Conservation (phyloP, 2,113 vertebrate species). For the Sinocyclocheilus anophthalmus region DNA sequence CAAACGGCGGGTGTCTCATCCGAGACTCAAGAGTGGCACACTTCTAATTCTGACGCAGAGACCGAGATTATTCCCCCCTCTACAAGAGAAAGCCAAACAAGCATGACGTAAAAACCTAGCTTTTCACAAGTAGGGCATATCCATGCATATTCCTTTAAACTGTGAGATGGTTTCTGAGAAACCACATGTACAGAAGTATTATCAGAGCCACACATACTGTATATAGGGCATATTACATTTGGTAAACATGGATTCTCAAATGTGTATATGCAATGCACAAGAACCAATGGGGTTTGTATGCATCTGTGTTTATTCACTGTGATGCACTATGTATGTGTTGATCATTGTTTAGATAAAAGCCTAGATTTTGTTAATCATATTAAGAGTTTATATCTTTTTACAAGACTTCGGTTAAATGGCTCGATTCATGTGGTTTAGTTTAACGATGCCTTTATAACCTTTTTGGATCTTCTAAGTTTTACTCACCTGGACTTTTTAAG, state of each 20-base stretch:
- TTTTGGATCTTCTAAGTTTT: no score
- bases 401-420: no score
- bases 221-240: neutral
- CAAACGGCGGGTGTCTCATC: slow-evolving; percentile 8
- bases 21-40: neutral
- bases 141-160: neutral
- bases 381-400: no score
- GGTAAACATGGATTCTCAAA: neutral
- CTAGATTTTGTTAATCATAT: no score
- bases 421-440: no score
- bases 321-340: neutral
- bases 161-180: neutral
- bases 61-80: neutral
- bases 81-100: neutral
- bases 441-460: no score
- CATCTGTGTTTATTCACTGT: neutral
- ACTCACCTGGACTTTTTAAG: no score
- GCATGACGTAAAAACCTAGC: neutral
- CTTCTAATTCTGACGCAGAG: slow-evolving; percentile 23
- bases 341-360: no score
- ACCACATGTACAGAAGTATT: neutral
- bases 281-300: neutral
- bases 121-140: slow-evolving; percentile 11
- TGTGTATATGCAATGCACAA: no score
- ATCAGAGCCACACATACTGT: neutral